Base-by-base conservation (phyloP, 1,140 invertebrate species). In the Batillaria attramentaria region DNA sequence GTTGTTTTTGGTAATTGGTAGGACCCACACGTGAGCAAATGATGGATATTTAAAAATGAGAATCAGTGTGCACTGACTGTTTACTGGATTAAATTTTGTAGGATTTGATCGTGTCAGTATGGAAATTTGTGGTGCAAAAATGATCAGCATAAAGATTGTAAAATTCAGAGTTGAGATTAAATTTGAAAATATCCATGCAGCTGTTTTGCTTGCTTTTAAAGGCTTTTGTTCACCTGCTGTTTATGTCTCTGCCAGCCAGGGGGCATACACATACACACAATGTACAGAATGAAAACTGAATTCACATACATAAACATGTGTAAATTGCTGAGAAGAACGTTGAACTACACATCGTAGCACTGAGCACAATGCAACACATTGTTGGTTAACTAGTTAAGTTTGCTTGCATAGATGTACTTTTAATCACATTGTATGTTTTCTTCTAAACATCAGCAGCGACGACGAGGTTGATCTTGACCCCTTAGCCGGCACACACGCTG, bases 391-490 rank as follows among this genome's bases (percentile, higher is more conserved):
- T 20, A 18, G 3, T 54, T 54, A 3, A 54, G 18, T 1, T 39
- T 0, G 31, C 13, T 35, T 50, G 8, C 3, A 0, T 1, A 1
- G 10, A 57, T 78, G 10, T 6, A 13, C 20, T 37, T 72, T 46
- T 18, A 46, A 68, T 10, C 18, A 33, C 18, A 37, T 16, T 20
- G 13, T n/a, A 46, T 60, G 5, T 54, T 57, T 60, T 13, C 31
- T 13, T 69, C 70, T 57, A 5, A 20, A n/a, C 39, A 46, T 31
- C 60, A 62, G 57, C n/a, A 62, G 31, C 8, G 41, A 68, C 57
- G 76, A 76, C 72, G 75, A 77, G 39, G 74, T 77, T 54, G 35
- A 62, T 73, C 24, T 62, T 16, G 57, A 72, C n/a, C 8, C 73
- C 39, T 28, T 24, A 60, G 57, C 39, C 24, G 16, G 72, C 72